Conservation (phyloP, 2,797 vertebrate genomes). For the Tympanoctomys barrerae region DNA sequence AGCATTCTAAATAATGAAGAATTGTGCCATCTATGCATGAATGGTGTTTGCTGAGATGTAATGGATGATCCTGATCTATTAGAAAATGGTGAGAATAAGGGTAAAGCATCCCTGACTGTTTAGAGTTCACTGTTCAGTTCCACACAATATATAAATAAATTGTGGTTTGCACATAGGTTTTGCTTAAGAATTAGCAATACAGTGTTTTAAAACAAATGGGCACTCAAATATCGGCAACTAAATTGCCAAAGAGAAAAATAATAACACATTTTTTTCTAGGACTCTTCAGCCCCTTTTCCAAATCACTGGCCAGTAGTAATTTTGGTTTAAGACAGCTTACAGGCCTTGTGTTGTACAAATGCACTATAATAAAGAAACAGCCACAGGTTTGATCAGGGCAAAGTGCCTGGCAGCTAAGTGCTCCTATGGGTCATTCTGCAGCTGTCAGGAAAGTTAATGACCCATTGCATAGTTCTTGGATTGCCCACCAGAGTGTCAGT, state of each 20-base stretch:
- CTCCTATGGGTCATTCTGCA: not conserved
- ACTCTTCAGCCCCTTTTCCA: not conserved
- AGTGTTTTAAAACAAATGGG: slow-evolving; percentile 35
- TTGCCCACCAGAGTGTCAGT: not conserved
- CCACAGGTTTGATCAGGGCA: not conserved
- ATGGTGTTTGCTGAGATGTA: not conserved
- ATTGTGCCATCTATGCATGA: accelerated
- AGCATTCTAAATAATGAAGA: not conserved
- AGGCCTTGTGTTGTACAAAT: not conserved
- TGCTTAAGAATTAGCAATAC: slow-evolving; percentile 24
- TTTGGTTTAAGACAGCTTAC: not conserved
- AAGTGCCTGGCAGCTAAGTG: not conserved
- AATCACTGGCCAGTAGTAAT: not conserved
- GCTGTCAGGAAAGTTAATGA: slow-evolving; percentile 56
- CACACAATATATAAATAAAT: not conserved
- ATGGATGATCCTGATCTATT: not conserved
- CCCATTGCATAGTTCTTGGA: not conserved
- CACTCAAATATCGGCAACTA: not conserved
- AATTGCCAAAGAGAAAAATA: not conserved
- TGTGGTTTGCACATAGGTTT: not conserved
- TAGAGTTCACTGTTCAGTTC: not conserved
- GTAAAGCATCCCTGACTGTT: accelerated
- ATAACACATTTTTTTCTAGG: not conserved
- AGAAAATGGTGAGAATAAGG: not conserved
- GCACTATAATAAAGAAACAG: not conserved